Base-by-base conservation (phyloP, 2,113 vertebrate genomes). In the Bubo scandiacus region DNA sequence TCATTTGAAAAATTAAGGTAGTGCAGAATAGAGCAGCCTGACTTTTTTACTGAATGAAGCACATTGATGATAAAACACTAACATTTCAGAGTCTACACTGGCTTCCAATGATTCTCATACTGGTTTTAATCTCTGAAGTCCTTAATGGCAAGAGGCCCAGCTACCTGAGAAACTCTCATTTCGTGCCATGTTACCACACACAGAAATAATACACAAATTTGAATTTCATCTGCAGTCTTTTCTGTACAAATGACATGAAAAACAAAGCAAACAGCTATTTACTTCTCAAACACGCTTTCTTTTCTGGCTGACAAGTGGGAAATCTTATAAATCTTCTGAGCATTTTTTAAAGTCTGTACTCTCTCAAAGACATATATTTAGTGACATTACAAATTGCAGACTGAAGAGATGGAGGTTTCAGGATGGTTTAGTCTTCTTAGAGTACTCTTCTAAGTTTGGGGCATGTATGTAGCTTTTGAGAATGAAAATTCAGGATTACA, bases 1-100 rank as follows among this genome's bases (percentile, higher is more conserved):
- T 81, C 70, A 65, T 79, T 75, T 95, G 81, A 92, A 97, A 96
- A 94, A 92, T 97, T 97, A 97, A 97, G 96, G 97, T 96, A 95
- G 95, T 94, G 86, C 94, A 95, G 91, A 65, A 36, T 38, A 2
- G 32, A 86, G 78, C 17, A 68, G 58, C 17, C 67, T 20, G 82
- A 27, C 36, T 86, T 45, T 59, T 80, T 40, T 23, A 81, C 34
- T 21, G n/a, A 77, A 26, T 40, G 71, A 91, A 55, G 36, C 66
- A n/a, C 27, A 29, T 27, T 77, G 26, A 66, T 54, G 45, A 88
- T 55, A 78, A 86, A 93, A 71, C 59, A 81, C 18, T 89, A 77
- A 89, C n/a, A 78, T 79, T 84, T 88, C 72, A 40, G 52, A 55
- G n/a, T 70, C 45, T 88, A 63, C 29, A 22, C 0, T 80, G 52